Evolutionary conservation across 2,797 vertebrate species (phyloP).

Genomic region (Myripristis jacobus): DNA sequence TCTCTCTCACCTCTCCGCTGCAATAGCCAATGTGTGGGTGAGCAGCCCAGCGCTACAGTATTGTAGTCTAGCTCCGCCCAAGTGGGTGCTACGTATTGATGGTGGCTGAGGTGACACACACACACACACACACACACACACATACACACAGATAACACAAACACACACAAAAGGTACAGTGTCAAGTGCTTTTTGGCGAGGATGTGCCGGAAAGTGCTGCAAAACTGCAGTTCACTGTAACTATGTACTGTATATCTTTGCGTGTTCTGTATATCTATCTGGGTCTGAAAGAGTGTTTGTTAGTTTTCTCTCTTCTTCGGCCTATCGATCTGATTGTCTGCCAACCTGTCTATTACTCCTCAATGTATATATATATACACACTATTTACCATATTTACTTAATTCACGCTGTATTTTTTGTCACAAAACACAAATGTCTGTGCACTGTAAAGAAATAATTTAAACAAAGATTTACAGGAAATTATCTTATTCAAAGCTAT

Average conservation of each 20-base stretch:
- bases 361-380: slow-evolving; percentile 82
- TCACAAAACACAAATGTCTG: slow-evolving; percentile 83
- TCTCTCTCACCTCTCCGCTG: slow-evolving; percentile 68
- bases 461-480: slow-evolving; percentile 84
- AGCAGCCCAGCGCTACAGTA: slow-evolving; percentile 42
- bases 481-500: slow-evolving; percentile 84
- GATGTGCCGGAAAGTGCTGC: slow-evolving; percentile 55
- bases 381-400: slow-evolving; percentile 81
- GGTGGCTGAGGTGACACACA: slow-evolving; percentile 2
- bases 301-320: slow-evolving; percentile 79
- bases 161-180: slow-evolving; percentile 43
- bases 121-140: slow-evolving; percentile 29
- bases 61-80: slow-evolving; percentile 46
- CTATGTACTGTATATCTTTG: slow-evolving; percentile 80
- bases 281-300: slow-evolving; percentile 81
- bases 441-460: slow-evolving; percentile 85
- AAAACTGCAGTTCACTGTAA: slow-evolving; percentile 73
- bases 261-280: slow-evolving; percentile 81
- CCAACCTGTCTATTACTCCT: slow-evolving; percentile 79
- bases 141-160: slow-evolving; percentile 37
- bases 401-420: slow-evolving; percentile 84
- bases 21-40: slow-evolving; percentile 69
- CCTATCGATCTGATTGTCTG: slow-evolving; percentile 82
- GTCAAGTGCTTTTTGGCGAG: slow-evolving; percentile 51
- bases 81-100: slow-evolving; percentile 8